A percentile compares a stretch with the other conserved stretches of the same genome.
Conservation (phyloP, 2,113 vertebrate genomes). For the Pteruthius melanotis region DNA sequence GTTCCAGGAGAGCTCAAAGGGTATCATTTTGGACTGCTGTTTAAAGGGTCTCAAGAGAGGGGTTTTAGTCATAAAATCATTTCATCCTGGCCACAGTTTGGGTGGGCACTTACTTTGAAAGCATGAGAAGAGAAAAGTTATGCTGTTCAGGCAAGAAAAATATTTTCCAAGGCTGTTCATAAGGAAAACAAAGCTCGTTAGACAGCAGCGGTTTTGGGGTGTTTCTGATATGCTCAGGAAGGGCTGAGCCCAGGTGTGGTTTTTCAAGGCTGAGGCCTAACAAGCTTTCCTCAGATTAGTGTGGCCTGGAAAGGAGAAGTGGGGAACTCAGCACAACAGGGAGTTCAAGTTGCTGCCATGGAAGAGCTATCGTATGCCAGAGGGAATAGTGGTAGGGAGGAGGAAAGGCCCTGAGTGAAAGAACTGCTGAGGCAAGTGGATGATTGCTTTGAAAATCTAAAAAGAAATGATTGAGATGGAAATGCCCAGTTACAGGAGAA, state of each 20-base stretch:
- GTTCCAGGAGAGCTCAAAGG: neutral
- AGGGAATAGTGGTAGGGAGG: neutral
- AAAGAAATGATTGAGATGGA: neutral
- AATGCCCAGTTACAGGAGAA: neutral
- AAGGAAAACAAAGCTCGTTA: neutral
- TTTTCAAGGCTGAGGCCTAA: neutral
- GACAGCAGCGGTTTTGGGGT: neutral
- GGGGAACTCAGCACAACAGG: neutral
- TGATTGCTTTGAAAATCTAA: neutral
- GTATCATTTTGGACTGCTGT: neutral
- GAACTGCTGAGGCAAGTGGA: neutral
- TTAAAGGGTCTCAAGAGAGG: neutral
- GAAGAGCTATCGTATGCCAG: neutral
- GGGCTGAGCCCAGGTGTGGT: neutral
- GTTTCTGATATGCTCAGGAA: neutral
- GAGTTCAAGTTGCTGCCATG: neutral
- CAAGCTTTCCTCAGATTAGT: neutral
- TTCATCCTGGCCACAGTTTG: neutral
- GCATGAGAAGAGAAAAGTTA: neutral
- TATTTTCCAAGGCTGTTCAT: neutral
- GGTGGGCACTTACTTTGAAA: neutral
- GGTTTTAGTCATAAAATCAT: rapidly evolving
- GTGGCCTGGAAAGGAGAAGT: neutral
- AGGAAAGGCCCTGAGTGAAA: neutral
- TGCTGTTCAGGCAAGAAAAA: neutral